Evolutionary conservation across 1,140 invertebrate species (phyloP), one percentile per base, ranked within the genome.

Genomic region (Trichonephila clavata): DNA sequence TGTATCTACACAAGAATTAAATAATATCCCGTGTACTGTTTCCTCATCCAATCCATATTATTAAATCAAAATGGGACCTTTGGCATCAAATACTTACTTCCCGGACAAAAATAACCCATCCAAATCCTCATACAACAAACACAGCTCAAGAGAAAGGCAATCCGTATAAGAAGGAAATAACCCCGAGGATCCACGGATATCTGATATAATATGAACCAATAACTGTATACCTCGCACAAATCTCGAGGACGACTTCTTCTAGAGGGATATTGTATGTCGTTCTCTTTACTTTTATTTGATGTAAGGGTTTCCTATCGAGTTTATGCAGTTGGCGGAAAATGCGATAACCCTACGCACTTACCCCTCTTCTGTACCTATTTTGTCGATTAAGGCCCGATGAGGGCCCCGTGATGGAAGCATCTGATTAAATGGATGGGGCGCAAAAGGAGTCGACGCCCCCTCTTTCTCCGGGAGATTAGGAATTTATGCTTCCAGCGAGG

Each of bases 141-240:
- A 27, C 27, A 77, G 21, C 21, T 59, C 81, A 24, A 57, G 81
- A 57, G 18, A 84, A 84, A 84, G 27, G 43, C 81, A 84, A 84
- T 84, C 81, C 16, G 21, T 84, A 21, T 57, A 57, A 84, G 80
- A 84, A 84, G 21, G 57, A 86, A 86, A 86, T 86, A 86, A 84
- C 57, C 81, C 81, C 8, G 0, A 50, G 81, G 43, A n/a, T 13
- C 81, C 57, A 21, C 14, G 27, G 81, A 84, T 84, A 84, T 84
- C 81, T 84, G 81, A 84, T 84, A 50, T 84, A 84, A 84, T 84
- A 84, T 84, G 81, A 84, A 24, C 81, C 81, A 84, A 84, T 84
- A 84, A 84, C 43, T 84, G 57, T 84, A 84, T 59, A 50, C 57
- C 21, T 16, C 24, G 13, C 43, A n/a, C 43, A 24, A 84, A 57